A percentile compares a stretch with the other conserved stretches of the same genome.
These are phyloP conservation scores for Ceriagrion tenellum DNA, from an alignment of 2,888 invertebrate species.

Conservation along the genomic window DNA sequence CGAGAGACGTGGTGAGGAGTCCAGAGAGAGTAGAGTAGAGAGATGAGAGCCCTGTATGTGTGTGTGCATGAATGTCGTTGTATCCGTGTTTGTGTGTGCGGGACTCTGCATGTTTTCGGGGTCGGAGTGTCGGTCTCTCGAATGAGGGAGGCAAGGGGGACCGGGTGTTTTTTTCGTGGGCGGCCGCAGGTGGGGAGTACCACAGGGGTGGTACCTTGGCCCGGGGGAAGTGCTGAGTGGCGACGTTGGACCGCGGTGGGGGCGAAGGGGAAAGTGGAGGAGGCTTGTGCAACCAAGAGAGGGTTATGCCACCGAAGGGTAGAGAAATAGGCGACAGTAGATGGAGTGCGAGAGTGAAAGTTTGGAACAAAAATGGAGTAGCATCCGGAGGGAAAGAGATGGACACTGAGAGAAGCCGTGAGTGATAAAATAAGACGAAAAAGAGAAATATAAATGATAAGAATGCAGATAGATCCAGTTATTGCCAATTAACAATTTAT, in stretches of 20 bases:
- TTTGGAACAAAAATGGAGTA: background rate
- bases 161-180: too few species aligned
- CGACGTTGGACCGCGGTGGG: background rate
- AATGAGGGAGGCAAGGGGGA: background rate
- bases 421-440: background rate
- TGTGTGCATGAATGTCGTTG: background rate
- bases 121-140: background rate
- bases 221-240: background rate
- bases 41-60: background rate
- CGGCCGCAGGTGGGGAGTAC: background rate
- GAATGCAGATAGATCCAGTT: too few species aligned
- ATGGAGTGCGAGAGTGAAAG: background rate
- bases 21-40: background rate
- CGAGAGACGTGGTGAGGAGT: background rate
- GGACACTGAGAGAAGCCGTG: background rate
- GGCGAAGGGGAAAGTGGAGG: background rate
- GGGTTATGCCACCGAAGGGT: background rate
- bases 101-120: constrained; percentile 3
- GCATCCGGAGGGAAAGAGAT: too few species aligned
- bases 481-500: too few species aligned
- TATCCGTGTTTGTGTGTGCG: constrained; percentile 9
- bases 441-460: too few species aligned
- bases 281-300: background rate
- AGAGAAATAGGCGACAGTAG: background rate
- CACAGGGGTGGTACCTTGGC: background rate